Base-by-base conservation (phyloP, 2,797 vertebrate species). In the Acanthurus tractus region DNA sequence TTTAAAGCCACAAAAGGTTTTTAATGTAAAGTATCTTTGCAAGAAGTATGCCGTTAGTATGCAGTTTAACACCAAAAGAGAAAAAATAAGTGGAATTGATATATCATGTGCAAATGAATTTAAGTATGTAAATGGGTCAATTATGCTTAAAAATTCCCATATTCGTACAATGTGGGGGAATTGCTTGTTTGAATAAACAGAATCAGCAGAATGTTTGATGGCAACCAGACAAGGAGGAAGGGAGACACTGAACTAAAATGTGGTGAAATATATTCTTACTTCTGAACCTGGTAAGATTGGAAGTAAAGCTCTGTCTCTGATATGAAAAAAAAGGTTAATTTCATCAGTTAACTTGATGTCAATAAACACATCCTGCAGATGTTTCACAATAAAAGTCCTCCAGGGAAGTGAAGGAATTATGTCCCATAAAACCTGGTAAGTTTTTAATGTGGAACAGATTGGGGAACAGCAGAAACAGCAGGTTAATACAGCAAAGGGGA, bases 331-430 rank as follows among this genome's bases (percentile, higher is more conserved):
- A 63, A 65, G 1, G 1, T 36, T 14, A 20, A 23, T 82, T 75
- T 63, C 22, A 52, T 25, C 25, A 55, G 55, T 76, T 54, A 49
- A 75, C 45, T 38, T 65, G 57, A 25, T 69, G 66, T 82, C 71
- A 74, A 83, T 71, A 71, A 62, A 59, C 25, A n/a, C 4, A 17
- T 68, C 34, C 69, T 74, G 63, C 78, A 83, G 58, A 74, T 85
- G 70, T 88, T 82, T 82, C 80, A 71, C 66, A 79, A 68, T 81
- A 58, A 81, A 83, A 67, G 74, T 63, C 29, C 63, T 69, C 63
- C 10, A 6, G 74, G 68, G 63, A 78, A 38, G 58, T 29, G 38
- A 25, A 50, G 49, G 42, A 46, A 70, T 76, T 44, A 69, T n/a
- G 12, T 63, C 68, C 46, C 48, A 69, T 78, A 78, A 81, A 40